Base-by-base conservation (phyloP, 2,888 invertebrate genomes). In the Corbicula japonica region DNA sequence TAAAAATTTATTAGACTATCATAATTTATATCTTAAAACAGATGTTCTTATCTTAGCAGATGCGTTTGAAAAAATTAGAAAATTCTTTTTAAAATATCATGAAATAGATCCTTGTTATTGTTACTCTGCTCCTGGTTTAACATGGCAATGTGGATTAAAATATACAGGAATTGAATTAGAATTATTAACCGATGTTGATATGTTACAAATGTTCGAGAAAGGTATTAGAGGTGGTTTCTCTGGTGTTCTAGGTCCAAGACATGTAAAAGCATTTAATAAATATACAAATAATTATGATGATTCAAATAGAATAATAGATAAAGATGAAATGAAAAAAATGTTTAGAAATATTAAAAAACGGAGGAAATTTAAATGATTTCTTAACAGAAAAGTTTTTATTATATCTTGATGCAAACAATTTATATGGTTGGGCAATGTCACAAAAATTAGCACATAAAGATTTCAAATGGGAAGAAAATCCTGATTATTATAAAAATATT, bases 111-210 rank as follows among this genome's bases (percentile, higher is more conserved):
- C 73, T 28, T 44, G 56, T 46, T 28, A 65, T 65, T 73, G 44
- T 65, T 73, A 34, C n/a, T 44, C 56, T 34, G 58, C 65, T 56
- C 76, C 80, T 2, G 76, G 80, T 1, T 74, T 77, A 73, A 62
- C 80, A 34, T 80, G 80, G 73, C 68, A 73, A 69, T 34, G 62
- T 35, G 73, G 69, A 1, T 78, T 83, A 46, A 83, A 83, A 74
- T 71, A 46, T 66, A 78, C 72, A 15, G 46, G 61, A 0, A 62
- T 81, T 50, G 44, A 74, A 35, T 63, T 83, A 62, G 77, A 83
- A 77, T 62, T 77, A 38, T 48, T 83, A 62, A 66, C 65, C 5
- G 80, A 78, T 52, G 2, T 56, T 56, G 66, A 77, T 65, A 81
- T 74, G 76, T 54, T 71, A n/a, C 44, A 46, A 35, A 48, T 77